Evolutionary conservation across 2,888 invertebrate genomes (phyloP), one percentile per base, ranked within the genome.

Genomic region (Dolomedes plantarius): DNA sequence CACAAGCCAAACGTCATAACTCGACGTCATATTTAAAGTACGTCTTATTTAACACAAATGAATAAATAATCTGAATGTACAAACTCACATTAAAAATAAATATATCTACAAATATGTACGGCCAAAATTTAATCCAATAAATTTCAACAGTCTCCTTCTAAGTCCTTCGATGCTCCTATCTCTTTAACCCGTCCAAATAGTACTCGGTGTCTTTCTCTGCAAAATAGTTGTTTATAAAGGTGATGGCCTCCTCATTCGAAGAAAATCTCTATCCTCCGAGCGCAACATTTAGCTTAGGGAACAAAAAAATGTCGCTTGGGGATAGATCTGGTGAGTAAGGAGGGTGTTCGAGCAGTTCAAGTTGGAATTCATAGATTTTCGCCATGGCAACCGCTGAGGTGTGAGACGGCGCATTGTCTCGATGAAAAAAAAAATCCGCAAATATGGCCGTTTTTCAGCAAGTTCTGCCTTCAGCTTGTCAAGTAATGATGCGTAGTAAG

Each of bases 401-500:
- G 82, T 79, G 79, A 41, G 32, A 50, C 0, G 64, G 65, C 1
- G 79, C 78, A 68, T 88, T 83, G 68, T 88, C 65, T 28, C 68
- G 32, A 27, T 74, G 71, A 41, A 87, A 79, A 1, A 0, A 64
- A 32, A 13, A 56, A 36, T 36, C 36, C 36, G 36, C 36, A 36
- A 36, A 36, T 11, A 11, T 36, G 11, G 36, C 36, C 5, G 36
- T 29, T 76, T 85, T 36, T 36, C 36, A 5, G 5, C 11, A 11
- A 36, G 36, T 36, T 36, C 36, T 27, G 31, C 41, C 27, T 65
- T 28, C 39, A 86, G 31, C 13, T 67, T 16, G 19, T 67, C 32
- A 9, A 87, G 41, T 69, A 89, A 65, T 16, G 41, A 46, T 23
- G 76, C 68, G 65, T 79, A 88, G 46, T 89, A 89, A n/a, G 68